These are phyloP conservation scores for Drosophila planitibia DNA, from an alignment of 2,888 invertebrate species.

Conservation along the genomic window DNA sequence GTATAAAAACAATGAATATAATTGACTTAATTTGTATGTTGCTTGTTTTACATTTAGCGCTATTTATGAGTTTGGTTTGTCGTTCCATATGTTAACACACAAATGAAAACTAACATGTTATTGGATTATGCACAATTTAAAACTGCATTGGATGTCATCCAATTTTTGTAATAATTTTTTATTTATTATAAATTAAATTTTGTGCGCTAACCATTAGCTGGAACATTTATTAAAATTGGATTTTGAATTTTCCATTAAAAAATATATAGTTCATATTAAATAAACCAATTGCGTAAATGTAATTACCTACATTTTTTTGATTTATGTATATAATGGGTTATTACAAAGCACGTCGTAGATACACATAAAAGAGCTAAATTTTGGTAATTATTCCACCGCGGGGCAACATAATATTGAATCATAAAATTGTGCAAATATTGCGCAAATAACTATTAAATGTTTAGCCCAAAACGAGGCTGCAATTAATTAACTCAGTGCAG, in stretches of 20 bases:
- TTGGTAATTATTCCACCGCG: neutral
- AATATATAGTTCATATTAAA: neutral
- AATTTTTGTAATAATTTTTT: neutral
- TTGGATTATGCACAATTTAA: neutral
- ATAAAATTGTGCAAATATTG: neutral
- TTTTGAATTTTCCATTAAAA: neutral
- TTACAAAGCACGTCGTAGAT: neutral
- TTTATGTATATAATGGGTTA: neutral
- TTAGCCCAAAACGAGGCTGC: neutral
- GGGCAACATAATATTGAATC: slow-evolving; percentile 5
- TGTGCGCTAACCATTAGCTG: neutral
- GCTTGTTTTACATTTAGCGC: neutral
- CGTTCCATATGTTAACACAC: neutral
- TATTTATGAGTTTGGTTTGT: neutral
- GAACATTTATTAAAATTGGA: neutral
- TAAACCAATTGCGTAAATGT: neutral
- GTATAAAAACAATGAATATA: neutral
- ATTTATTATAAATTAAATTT: neutral
- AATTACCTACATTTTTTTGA: neutral
- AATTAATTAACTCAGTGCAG: slow-evolving; percentile 31
- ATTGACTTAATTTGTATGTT: neutral
- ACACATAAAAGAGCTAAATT: neutral
- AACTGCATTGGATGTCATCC: neutral
- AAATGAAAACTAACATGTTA: neutral
- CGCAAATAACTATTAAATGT: neutral